Percentiles rank a stretch among this genome's conserved stretches.
Evolutionary conservation across 2,888 invertebrate species (phyloP).

Genomic region (Hydrotaea cyrtoneurina): DNA sequence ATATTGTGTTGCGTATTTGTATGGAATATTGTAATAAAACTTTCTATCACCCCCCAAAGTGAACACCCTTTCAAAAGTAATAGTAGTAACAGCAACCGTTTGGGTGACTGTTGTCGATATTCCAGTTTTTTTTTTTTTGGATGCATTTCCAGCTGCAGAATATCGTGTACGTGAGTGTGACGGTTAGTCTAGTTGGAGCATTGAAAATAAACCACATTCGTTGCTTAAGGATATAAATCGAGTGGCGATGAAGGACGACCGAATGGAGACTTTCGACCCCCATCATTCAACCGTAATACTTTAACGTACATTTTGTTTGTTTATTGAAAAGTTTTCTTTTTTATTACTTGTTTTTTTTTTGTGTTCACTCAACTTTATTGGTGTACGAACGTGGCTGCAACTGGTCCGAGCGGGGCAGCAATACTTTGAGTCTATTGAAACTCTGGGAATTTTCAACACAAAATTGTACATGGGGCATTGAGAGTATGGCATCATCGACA

Average conservation of each 20-base stretch:
- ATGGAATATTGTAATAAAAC: too few relatives aligned
- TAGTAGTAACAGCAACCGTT: too few relatives aligned
- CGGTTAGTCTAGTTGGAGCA: not conserved
- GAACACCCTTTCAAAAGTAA: too few relatives aligned
- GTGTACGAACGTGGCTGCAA: not conserved
- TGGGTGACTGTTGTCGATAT: too few relatives aligned
- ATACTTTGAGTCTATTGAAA: conserved; percentile 23
- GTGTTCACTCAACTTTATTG: not conserved
- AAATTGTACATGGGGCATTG: conserved; percentile 3
- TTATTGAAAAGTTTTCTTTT: not conserved
- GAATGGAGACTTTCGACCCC: conserved; percentile 9
- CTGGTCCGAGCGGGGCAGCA: not conserved
- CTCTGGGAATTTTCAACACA: conserved; percentile 13
- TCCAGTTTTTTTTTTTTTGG: too few relatives aligned
- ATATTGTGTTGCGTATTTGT: too few relatives aligned
- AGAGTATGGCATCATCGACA: not conserved
- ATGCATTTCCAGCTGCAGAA: not conserved
- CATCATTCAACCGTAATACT: conserved; percentile 2
- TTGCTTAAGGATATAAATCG: not conserved
- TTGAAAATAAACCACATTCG: not conserved
- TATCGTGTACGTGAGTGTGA: not conserved
- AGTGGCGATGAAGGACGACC: conserved; percentile 17
- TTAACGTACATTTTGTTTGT: not conserved
- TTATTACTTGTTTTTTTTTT: not conserved
- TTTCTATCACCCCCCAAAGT: too few relatives aligned